Base-by-base conservation (phyloP, 2,797 vertebrate genomes). In the Catostomus latipinnis region DNA sequence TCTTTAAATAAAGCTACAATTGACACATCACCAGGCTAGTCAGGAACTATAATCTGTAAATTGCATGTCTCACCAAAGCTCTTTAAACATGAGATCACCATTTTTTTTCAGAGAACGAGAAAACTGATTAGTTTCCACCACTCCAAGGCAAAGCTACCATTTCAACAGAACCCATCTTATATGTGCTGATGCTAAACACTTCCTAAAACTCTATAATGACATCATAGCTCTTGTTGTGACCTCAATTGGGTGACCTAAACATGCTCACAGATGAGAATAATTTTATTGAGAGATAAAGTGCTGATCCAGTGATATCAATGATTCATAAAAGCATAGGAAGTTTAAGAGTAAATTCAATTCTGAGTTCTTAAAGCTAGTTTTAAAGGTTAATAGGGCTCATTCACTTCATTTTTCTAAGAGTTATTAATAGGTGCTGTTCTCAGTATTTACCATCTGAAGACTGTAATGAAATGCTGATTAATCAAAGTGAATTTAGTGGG, bases 161-260 rank as follows among this genome's bases (percentile, higher is more conserved):
- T 79, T 71, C 66, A 68, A 60, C 49, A 60, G 10, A 56, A 74
- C 76, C 73, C 7, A 1, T 66, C 68, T 78, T 69, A 74, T 45
- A 81, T 71, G 46, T 68, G 75, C 68, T 79, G 52, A 73, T 79
- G 76, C 43, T 54, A 62, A 52, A 8, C 49, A 54, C 73, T 83
- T 85, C 79, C 78, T 74, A 63, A 75, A 83, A 83, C 22, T 73
- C 57, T 62, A 11, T 56, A 57, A 79, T 73, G 78, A 81, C 81
- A 79, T 80, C 53, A 81, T 70, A 58, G 56, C 54, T 81, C 57
- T 52, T 8, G 6, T 70, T 18, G 70, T 82, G 66, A 84, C 53
- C 76, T 80, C 80, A 74, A 68, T 6, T 61, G 72, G 72, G 43
- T 50, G 57, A 73, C 74, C 74, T 73, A 58, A 63, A 81, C 16